Conservation (phyloP, 1,140 invertebrate species). For the Tetramorium alpestre region DNA sequence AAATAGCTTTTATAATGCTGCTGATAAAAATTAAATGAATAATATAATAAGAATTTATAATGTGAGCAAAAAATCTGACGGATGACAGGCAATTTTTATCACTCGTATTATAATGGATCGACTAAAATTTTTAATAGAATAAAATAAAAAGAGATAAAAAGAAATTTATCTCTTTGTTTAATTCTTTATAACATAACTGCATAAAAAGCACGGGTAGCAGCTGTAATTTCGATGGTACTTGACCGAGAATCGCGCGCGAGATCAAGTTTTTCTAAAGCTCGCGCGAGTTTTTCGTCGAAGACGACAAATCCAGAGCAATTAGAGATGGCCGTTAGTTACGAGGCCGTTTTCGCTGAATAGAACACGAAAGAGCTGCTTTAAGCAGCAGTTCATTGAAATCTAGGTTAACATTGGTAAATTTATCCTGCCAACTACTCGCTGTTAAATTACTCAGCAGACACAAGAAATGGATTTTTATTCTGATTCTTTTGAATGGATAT, state of each 20-base stretch:
- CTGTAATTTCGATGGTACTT: conserved; percentile 5
- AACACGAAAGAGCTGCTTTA: conserved; percentile 68
- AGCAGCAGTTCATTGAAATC: conserved; percentile 72
- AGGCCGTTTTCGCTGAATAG: conserved; percentile 47
- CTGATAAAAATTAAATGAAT: not conserved
- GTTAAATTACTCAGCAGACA: conserved; percentile 50
- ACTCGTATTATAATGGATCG: no score
- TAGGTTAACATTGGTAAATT: conserved; percentile 71
- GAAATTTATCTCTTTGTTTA: not conserved
- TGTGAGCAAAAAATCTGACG: not conserved
- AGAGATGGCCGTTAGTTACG: conserved; percentile 68
- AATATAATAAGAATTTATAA: not conserved
- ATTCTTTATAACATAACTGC: not conserved
- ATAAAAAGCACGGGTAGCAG: not conserved
- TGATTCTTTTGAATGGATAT: not conserved
- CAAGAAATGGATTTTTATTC: not conserved
- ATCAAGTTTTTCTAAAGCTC: conserved; percentile 38
- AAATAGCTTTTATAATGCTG: not conserved
- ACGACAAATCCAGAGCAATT: conserved; percentile 71
- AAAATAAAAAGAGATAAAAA: not conserved
- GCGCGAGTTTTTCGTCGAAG: conserved; percentile 50
- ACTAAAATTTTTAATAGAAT: not conserved
- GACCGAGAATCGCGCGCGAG: conserved; percentile 26
- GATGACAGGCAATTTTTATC: not conserved
- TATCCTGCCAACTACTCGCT: conserved; percentile 56